Percentiles rank a stretch among this genome's conserved stretches.
phyloP scores from a whole-genome alignment of 2,888 invertebrate genomes.

The Drosophila monieri region DNA sequence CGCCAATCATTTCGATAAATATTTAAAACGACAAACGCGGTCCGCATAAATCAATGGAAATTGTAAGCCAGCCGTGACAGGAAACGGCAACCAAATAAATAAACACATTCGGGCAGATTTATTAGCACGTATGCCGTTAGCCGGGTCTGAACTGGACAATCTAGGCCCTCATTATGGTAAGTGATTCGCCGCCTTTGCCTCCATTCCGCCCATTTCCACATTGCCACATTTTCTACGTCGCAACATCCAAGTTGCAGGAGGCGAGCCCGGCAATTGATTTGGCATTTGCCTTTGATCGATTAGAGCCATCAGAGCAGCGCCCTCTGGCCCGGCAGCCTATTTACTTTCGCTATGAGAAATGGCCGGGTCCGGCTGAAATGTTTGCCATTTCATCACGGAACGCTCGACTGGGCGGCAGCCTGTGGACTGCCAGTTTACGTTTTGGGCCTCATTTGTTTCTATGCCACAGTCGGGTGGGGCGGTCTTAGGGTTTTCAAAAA shows the following conservation, averaged over 20 bases:
- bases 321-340: slow-evolving; percentile 44
- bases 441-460: slow-evolving; percentile 52
- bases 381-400: slow-evolving; percentile 62
- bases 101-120: slow-evolving; percentile 55
- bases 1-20: slow-evolving; percentile 53
- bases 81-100: slow-evolving; percentile 46
- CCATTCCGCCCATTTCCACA: slow-evolving; percentile 41
- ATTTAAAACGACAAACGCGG: slow-evolving; percentile 56
- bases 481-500: background rate
- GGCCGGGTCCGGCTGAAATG: slow-evolving; percentile 37
- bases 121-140: slow-evolving; percentile 53
- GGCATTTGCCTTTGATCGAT: slow-evolving; percentile 71
- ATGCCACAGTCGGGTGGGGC: slow-evolving; percentile 30
- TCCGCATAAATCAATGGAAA: slow-evolving; percentile 52
- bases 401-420: slow-evolving; percentile 34
- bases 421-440: slow-evolving; percentile 33
- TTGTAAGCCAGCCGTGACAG: slow-evolving; percentile 36
- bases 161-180: slow-evolving; percentile 61
- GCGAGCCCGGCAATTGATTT: slow-evolving; percentile 69
- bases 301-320: slow-evolving; percentile 61
- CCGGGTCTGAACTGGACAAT: slow-evolving; percentile 24
- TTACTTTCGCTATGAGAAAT: slow-evolving; percentile 66
- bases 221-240: background rate
- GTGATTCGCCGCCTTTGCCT: slow-evolving; percentile 50
- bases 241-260: slow-evolving; percentile 30